Evolutionary conservation across 2,113 vertebrate genomes (phyloP).

Genomic region (Diglossa brunneiventris): DNA sequence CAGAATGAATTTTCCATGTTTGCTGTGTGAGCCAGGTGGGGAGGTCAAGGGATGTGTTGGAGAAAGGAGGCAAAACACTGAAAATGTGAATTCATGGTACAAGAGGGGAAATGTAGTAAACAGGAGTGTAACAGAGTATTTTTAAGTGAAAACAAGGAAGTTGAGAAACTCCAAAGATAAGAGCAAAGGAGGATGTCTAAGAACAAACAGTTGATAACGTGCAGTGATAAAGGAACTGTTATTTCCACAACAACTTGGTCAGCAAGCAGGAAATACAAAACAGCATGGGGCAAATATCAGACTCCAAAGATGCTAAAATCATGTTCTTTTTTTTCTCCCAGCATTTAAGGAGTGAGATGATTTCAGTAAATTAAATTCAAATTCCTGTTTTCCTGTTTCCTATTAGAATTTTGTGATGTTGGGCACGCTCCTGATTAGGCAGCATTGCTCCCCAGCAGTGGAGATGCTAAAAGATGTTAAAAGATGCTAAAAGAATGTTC

Average conservation of each 20-base stretch:
- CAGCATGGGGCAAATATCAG: neutral
- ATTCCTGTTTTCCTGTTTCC: neutral
- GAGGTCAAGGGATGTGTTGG: neutral
- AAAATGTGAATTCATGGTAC: neutral
- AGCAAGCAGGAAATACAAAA: neutral
- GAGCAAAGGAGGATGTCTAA: constrained; percentile 1
- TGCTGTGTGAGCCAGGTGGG: neutral
- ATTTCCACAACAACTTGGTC: neutral
- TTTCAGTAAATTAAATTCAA: neutral
- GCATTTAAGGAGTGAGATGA: neutral
- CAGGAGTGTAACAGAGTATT: neutral
- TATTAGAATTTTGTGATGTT: neutral
- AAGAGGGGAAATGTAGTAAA: neutral
- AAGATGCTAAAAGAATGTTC: neutral
- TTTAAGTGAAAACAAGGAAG: constrained; percentile 31
- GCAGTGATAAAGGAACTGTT: constrained; percentile 46
- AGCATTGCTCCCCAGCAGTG: neutral
- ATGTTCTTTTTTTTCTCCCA: rapidly evolving
- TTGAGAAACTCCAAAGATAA: constrained; percentile 67
- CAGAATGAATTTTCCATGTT: neutral
- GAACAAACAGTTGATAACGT: constrained; percentile 27
- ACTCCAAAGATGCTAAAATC: neutral
- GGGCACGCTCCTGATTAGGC: neutral
- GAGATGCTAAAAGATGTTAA: neutral
- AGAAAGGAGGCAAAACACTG: neutral